phyloP scores from a whole-genome alignment of 2,113 vertebrate species.

The Pterocles burchelli region DNA sequence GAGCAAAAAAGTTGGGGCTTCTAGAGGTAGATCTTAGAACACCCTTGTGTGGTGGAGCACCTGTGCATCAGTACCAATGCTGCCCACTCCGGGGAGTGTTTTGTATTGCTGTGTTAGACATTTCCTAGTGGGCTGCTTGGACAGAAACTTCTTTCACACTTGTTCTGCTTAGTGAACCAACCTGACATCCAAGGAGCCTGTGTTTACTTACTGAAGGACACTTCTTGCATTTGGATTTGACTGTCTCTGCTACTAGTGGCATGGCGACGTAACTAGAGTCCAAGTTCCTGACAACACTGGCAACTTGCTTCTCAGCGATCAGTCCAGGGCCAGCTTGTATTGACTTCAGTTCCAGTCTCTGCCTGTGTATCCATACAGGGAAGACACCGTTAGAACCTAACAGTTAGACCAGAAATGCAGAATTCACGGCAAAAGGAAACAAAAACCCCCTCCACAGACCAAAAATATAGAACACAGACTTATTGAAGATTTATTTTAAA shows the following conservation, averaged over 20 bases:
- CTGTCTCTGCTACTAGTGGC: constrained; percentile 81
- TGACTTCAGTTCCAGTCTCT: constrained; percentile 82
- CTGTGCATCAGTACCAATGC: accelerated
- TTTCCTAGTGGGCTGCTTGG: neutral
- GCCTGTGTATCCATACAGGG: constrained; percentile 73
- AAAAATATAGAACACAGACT: neutral
- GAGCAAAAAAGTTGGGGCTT: neutral
- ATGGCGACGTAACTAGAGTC: constrained; percentile 83
- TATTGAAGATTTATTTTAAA: neutral
- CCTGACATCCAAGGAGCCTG: neutral
- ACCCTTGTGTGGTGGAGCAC: neutral
- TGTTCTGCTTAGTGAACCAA: neutral
- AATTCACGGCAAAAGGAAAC: neutral
- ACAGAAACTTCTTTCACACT: neutral
- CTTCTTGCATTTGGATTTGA: constrained; percentile 79
- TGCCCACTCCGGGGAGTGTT: neutral
- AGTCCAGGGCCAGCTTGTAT: constrained; percentile 80
- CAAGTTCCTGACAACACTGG: constrained; percentile 80
- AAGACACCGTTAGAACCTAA: neutral
- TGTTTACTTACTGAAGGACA: constrained; percentile 86
- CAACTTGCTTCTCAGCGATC: constrained; percentile 82
- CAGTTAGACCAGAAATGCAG: neutral
- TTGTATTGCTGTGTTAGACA: neutral
- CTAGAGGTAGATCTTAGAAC: neutral
- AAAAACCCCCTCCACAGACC: neutral